Evolutionary conservation across 2,888 invertebrate species (phyloP).

Genomic region (Teleiodes luculella): DNA sequence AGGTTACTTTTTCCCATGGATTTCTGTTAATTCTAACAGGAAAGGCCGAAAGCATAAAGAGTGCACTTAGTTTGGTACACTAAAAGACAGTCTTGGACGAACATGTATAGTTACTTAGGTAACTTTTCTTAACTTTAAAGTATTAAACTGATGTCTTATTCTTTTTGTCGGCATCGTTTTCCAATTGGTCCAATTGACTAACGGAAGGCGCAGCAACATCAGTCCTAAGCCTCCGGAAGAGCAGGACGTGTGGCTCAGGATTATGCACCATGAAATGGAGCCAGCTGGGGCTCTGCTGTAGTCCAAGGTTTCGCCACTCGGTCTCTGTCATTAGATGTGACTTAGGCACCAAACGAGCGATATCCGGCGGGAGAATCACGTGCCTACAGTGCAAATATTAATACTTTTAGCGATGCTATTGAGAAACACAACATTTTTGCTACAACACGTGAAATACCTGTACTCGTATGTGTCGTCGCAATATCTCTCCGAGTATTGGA

Average conservation of each 20-base stretch:
- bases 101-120: too few relatives aligned
- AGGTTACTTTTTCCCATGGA: too few relatives aligned
- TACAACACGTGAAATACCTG: constrained; percentile 76
- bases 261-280: constrained; percentile 94
- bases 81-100: too few relatives aligned
- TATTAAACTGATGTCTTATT: too few relatives aligned
- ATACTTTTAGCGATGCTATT: neutral
- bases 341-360: constrained; percentile 91
- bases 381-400: constrained; percentile 80
- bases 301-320: constrained; percentile 96
- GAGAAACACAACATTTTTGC: neutral
- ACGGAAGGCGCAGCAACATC: neutral
- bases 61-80: too few relatives aligned
- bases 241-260: constrained; percentile 92
- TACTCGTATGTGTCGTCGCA: constrained; percentile 92
- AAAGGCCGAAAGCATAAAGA: too few relatives aligned
- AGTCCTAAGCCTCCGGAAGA: constrained; percentile 82
- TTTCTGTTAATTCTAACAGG: too few relatives aligned
- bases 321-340: constrained; percentile 95
- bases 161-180: too few relatives aligned
- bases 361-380: constrained; percentile 91
- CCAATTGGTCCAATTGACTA: too few relatives aligned
- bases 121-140: too few relatives aligned
- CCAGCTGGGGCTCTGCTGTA: constrained; percentile 93
- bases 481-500: constrained; percentile 96